phyloP scores from a whole-genome alignment of 2,888 invertebrate species.

The Matsumyia berberina region DNA sequence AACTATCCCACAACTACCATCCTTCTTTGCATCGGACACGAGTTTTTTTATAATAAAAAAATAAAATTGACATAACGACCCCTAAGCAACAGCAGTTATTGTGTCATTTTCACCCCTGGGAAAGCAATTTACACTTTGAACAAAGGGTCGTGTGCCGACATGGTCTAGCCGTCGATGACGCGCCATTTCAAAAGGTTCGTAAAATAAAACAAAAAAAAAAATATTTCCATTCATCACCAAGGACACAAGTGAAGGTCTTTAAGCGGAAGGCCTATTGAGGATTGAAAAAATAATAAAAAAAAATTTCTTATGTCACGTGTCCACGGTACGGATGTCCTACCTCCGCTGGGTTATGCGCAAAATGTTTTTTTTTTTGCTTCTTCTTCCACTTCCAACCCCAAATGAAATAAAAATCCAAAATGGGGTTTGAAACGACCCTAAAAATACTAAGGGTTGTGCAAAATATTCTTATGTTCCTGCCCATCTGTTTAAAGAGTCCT shows the following conservation, averaged over 20 bases:
- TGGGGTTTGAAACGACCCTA: constrained; percentile 30
- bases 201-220: constrained; percentile 23
- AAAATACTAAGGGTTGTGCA: constrained; percentile 9
- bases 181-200: constrained; percentile 26
- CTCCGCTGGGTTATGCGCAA: constrained; percentile 3
- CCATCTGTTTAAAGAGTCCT: constrained; percentile 33
- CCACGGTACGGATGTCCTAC: constrained; percentile 52
- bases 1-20: neutral
- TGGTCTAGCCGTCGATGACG: constrained; percentile 47
- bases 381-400: constrained; percentile 24
- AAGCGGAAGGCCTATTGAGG: constrained; percentile 26
- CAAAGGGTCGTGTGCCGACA: constrained; percentile 61
- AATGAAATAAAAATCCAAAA: constrained; percentile 48
- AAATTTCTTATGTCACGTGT: constrained; percentile 62
- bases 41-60: neutral
- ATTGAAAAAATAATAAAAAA: constrained; percentile 38
- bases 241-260: constrained; percentile 15
- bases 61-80: constrained; percentile 23
- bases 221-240: constrained; percentile 42
- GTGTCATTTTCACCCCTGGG: constrained; percentile 67
- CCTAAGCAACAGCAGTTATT: constrained; percentile 39
- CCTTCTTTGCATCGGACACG: neutral
- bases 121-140: constrained; percentile 72
- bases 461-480: constrained; percentile 10
- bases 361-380: neutral